These are phyloP conservation scores for Anthopleura xanthogrammica DNA, from an alignment of 92 coral and sea anemone species.

Conservation along the genomic window DNA sequence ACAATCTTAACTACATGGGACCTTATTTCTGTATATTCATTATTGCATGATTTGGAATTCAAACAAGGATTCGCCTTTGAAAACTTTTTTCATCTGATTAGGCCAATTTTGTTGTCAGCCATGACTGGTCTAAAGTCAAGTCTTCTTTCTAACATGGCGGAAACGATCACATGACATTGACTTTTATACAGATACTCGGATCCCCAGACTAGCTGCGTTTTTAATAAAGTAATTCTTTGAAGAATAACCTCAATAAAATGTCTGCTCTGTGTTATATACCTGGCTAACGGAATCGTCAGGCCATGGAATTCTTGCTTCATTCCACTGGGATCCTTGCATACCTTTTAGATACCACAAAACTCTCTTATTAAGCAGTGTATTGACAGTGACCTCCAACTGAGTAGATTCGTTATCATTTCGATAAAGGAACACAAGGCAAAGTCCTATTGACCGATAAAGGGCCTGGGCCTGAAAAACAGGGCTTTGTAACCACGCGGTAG, in stretches of 20 bases:
- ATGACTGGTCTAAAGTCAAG: too few relatives aligned
- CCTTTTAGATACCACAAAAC: background rate
- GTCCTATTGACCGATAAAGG: background rate
- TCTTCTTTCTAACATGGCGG: too few relatives aligned
- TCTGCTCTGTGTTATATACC: background rate
- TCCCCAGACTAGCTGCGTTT: too few relatives aligned
- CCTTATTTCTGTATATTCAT: too few relatives aligned
- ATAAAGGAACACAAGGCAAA: background rate
- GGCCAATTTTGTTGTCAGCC: too few relatives aligned
- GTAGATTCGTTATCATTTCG: background rate
- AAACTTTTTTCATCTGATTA: too few relatives aligned
- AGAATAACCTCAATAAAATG: background rate
- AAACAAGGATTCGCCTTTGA: too few relatives aligned
- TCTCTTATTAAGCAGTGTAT: background rate
- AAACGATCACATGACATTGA: too few relatives aligned
- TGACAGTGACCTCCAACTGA: background rate
- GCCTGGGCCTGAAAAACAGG: background rate
- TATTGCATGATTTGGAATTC: too few relatives aligned
- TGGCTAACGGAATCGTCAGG: background rate
- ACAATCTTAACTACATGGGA: too few relatives aligned
- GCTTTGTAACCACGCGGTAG: background rate
- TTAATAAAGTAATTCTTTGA: too few relatives aligned
- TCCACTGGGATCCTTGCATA: constrained; percentile 2
- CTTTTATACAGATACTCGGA: too few relatives aligned
- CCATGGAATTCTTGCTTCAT: constrained; percentile 2